Conservation (phyloP, 2,888 invertebrate species). For the Loripinus fragilis region DNA sequence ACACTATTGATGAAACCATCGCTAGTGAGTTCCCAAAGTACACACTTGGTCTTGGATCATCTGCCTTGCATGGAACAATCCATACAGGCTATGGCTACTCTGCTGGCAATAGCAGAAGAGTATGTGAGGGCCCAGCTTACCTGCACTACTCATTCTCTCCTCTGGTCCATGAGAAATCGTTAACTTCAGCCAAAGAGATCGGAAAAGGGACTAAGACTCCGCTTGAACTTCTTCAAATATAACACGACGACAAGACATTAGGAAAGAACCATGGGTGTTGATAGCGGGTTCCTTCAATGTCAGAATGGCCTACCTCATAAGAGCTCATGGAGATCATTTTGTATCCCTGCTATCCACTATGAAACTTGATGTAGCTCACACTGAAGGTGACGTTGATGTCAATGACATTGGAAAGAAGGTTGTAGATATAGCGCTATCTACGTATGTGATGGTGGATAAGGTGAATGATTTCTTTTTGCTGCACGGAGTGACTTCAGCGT, state of each 20-base stretch:
- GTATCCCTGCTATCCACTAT: slow-evolving; percentile 33
- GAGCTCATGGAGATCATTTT: slow-evolving; percentile 37
- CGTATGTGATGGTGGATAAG: slow-evolving; percentile 32
- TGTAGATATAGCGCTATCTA: slow-evolving; percentile 35
- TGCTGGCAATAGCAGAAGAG: slow-evolving; percentile 26
- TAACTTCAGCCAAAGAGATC: slow-evolving; percentile 20
- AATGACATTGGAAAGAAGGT: slow-evolving; percentile 28
- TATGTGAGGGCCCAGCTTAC: slow-evolving; percentile 57
- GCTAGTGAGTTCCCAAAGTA: slow-evolving; percentile 48
- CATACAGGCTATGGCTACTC: slow-evolving; percentile 57
- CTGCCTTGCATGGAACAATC: slow-evolving; percentile 56
- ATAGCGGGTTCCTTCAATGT: slow-evolving; percentile 41
- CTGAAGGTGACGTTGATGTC: slow-evolving; percentile 24
- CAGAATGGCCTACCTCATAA: slow-evolving; percentile 31
- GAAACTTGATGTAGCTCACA: slow-evolving; percentile 18
- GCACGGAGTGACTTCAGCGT: slow-evolving; percentile 56
- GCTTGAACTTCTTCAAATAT: slow-evolving; percentile 22
- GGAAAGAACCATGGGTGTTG: slow-evolving; percentile 27
- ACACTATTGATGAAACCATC: slow-evolving; percentile 39
- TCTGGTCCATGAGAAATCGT: slow-evolving; percentile 20
- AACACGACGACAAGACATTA: slow-evolving; percentile 25
- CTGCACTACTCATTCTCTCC: slow-evolving; percentile 50
- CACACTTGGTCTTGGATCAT: slow-evolving; percentile 44
- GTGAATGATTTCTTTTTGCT: slow-evolving; percentile 56
- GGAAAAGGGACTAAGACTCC: slow-evolving; percentile 41